Evolutionary conservation across 64 coral and sea anemone genomes (phyloP).

Genomic region (Hydrozoanthus tunicans): DNA sequence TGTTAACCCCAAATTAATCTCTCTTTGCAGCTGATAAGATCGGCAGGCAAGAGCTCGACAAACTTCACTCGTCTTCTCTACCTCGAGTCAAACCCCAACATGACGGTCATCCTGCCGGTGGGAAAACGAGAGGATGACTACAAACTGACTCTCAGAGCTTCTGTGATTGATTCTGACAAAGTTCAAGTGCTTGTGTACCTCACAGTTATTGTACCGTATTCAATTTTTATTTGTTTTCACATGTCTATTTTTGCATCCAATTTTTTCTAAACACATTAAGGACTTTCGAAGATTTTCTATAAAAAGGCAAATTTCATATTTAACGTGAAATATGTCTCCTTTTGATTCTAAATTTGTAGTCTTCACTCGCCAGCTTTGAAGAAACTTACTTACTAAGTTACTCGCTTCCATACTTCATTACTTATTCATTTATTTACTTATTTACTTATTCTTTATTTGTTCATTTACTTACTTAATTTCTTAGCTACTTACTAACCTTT

Average conservation of each 20-base stretch:
- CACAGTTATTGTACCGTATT: not conserved
- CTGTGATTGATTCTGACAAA: constrained; percentile 1
- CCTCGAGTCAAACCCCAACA: not conserved
- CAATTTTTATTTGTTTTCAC: not conserved
- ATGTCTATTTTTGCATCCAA: not conserved
- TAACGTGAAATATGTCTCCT: too few relatives aligned
- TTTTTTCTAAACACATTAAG: not conserved
- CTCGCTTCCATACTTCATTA: too few relatives aligned
- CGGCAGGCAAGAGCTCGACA: constrained; percentile 1
- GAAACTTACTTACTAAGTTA: too few relatives aligned
- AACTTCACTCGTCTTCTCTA: constrained; percentile 36
- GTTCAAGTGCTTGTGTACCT: not conserved
- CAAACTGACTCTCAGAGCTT: not conserved
- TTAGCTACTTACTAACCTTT: too few relatives aligned
- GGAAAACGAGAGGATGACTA: not conserved
- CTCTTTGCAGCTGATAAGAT: constrained; percentile 19
- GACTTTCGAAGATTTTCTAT: not conserved
- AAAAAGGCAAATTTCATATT: too few relatives aligned
- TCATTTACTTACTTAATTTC: too few relatives aligned
- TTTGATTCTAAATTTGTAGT: too few relatives aligned
- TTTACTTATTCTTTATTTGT: too few relatives aligned
- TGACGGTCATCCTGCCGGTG: not conserved
- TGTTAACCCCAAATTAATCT: not conserved
- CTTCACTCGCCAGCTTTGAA: too few relatives aligned
- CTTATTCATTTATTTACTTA: too few relatives aligned